These are phyloP conservation scores for Anolis carolinensis DNA, from an alignment of 2,113 vertebrate genomes.

Conservation along the genomic window DNA sequence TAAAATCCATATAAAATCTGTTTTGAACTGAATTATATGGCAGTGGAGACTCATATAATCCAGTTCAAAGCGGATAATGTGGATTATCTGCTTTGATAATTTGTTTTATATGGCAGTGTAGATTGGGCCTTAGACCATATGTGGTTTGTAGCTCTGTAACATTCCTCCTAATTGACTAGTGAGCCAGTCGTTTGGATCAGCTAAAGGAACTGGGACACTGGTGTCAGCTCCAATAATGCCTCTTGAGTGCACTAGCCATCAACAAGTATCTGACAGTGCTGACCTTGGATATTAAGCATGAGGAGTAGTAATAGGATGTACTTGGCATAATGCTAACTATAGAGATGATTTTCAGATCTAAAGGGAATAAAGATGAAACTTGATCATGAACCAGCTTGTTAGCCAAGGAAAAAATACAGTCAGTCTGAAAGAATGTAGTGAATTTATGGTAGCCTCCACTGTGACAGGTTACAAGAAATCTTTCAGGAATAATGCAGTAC, in stretches of 20 bases:
- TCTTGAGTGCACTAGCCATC: neutral
- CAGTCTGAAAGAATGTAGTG: constrained; percentile 18
- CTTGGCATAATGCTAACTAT: neutral
- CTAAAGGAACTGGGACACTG: neutral
- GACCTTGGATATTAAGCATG: neutral
- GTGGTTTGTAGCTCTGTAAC: neutral
- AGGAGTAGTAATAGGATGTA: neutral
- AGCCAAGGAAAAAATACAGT: neutral
- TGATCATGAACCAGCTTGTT: neutral
- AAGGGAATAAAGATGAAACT: constrained; percentile 14
- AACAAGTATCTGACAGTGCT: neutral
- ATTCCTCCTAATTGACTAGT: neutral
- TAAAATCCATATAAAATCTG: too few species aligned
- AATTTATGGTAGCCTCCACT: constrained; percentile 4
- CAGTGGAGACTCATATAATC: too few species aligned
- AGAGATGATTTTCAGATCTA: neutral
- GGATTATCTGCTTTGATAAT: too few species aligned
- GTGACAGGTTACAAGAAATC: constrained; percentile 14
- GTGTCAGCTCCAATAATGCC: neutral
- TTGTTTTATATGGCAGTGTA: too few species aligned
- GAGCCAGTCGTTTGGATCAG: neutral
- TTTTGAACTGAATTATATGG: too few species aligned
- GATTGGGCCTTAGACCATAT: too few species aligned
- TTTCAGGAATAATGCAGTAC: constrained; percentile 12
- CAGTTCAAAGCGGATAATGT: too few species aligned